These are phyloP conservation scores for Microplitis demolitor DNA, from an alignment of 1,140 invertebrate genomes.

Conservation along the genomic window DNA sequence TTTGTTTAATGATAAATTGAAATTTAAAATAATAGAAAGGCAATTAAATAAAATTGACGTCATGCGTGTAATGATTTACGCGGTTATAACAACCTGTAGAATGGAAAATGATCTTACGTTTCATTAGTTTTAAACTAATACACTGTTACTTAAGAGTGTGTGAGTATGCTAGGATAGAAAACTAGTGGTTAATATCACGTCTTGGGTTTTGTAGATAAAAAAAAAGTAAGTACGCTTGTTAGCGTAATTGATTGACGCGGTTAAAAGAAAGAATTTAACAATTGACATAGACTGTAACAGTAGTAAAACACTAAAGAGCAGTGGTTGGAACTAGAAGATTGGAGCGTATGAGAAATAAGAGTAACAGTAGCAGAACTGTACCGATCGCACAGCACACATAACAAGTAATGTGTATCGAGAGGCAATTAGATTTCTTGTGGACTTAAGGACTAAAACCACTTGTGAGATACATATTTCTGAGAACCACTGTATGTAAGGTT, in stretches of 20 bases:
- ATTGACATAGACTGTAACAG: not conserved
- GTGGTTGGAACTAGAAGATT: too few species aligned
- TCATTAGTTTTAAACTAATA: too few species aligned
- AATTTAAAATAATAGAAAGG: too few species aligned
- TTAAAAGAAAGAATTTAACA: constrained; percentile 16
- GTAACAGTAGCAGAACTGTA: too few species aligned
- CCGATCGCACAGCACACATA: not conserved
- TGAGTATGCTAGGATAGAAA: constrained; percentile 6
- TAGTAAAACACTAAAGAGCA: too few species aligned
- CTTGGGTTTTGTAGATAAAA: not conserved
- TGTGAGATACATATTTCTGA: constrained; percentile 13
- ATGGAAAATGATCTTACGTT: not conserved
- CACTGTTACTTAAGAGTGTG: too few species aligned
- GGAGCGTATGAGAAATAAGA: too few species aligned
- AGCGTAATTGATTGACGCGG: constrained; percentile 18
- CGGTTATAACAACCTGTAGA: not conserved
- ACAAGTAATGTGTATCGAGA: not conserved
- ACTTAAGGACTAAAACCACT: not conserved
- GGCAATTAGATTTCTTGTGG: constrained; percentile 17
- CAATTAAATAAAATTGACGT: constrained; percentile 15
- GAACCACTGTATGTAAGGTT: not conserved
- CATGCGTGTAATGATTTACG: constrained; percentile 3
- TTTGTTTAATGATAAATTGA: too few species aligned
- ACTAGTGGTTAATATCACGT: not conserved
- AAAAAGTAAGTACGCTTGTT: constrained; percentile 10